Base-by-base conservation (phyloP, 2,113 vertebrate species). In the Salminus brasiliensis region DNA sequence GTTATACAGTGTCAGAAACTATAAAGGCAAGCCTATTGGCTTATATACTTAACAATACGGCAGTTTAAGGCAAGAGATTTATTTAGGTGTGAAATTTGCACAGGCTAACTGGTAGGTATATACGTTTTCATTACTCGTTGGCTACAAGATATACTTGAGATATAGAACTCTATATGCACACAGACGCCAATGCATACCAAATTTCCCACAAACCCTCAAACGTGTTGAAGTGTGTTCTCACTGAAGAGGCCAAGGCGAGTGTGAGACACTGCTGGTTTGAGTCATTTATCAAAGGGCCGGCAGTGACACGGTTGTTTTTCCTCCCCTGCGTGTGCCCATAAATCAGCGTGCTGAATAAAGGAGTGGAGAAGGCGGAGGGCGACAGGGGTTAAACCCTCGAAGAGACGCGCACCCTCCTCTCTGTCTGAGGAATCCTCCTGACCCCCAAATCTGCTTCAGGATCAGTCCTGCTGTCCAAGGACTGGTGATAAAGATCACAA, bases 321-420 rank as follows among this genome's bases (percentile, higher is more conserved):
- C 69, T 88, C 85, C 85, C 85, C 75, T 41, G 82, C 82, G 81
- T 86, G 83, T 70, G 73, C 83, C 85, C 88, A 90, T 94, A 93
- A 93, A 94, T 93, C 90, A 91, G 77, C 53, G 57, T 27, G 49
- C 69, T 84, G 88, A 93, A 92, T 91, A 90, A 91, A 90, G 87
- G 88, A 83, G 81, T 27, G 71, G 81, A 86, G 83, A 85, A 82
- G 86, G 86, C 86, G 84, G 69, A 74, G 83, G 89, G 87, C 90
- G 85, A 91, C 79, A 82, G 87, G 62, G 91, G 89, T 90, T 93
- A 91, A 92, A 92, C 83, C 88, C 85, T 72, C 70, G 72, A 84
- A 90, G 88, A 88, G 88, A 87, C 81, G 78, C 76, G 86, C 84
- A 82, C 82, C 87, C 68, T 39, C 32, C 23, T 25, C 52, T 72